Percentiles rank a stretch among this genome's conserved stretches.
These are phyloP conservation scores for Latrodectus hesperus DNA, from an alignment of 2,888 invertebrate species.

Conservation along the genomic window DNA sequence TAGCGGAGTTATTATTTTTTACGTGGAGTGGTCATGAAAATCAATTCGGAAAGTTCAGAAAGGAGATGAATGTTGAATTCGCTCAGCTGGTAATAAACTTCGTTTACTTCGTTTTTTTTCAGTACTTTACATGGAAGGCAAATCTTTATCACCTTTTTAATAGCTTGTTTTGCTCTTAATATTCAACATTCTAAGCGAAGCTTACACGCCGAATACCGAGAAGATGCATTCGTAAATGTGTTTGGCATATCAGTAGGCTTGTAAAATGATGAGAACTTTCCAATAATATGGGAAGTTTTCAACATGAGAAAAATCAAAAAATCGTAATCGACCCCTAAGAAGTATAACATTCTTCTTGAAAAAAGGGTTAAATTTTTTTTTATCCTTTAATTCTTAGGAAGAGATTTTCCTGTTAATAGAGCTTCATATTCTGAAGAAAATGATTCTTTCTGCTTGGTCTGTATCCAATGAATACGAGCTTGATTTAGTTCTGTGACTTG, in stretches of 20 bases:
- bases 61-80: not conserved
- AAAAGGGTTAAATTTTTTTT: not conserved
- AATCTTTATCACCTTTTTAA: not conserved
- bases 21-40: not conserved
- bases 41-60: not conserved
- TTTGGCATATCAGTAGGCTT: constrained; percentile 5
- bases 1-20: not conserved
- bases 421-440: not conserved
- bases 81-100: not conserved
- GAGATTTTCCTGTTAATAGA: not conserved
- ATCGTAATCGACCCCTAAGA: constrained; percentile 3
- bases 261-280: constrained; percentile 10
- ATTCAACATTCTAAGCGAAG: not conserved
- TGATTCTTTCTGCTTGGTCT: not conserved
- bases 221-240: constrained; percentile 15
- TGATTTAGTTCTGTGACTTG: too few species aligned
- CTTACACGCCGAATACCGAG: not conserved
- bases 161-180: not conserved
- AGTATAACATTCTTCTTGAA: not conserved
- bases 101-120: not conserved
- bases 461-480: too few species aligned
- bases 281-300: constrained; percentile 16
- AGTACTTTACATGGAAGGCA: not conserved
- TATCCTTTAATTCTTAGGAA: constrained; percentile 5
- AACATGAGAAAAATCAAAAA: not conserved